Conservation (phyloP, 1,140 invertebrate species). For the Drosophila kanapiae region DNA sequence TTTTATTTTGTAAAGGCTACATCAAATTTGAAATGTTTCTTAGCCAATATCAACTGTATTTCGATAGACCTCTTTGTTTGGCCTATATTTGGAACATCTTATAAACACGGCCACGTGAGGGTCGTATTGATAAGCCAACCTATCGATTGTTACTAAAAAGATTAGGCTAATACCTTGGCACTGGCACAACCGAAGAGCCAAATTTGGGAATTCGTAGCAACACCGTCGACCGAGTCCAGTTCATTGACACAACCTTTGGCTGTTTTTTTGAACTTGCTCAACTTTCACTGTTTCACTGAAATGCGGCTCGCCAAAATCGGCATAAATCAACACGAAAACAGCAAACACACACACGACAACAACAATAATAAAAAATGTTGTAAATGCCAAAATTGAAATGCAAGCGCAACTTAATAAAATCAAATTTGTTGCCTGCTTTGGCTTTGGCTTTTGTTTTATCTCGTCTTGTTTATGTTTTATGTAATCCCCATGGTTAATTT, state of each 20-base stretch:
- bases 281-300: constrained; percentile 81
- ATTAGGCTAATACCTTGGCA: constrained; percentile 23
- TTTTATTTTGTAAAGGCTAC: no score
- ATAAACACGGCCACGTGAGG: constrained; percentile 28
- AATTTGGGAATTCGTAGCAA: constrained; percentile 12
- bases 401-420: constrained; percentile 52
- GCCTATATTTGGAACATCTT: constrained; percentile 22
- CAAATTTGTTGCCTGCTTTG: constrained; percentile 59
- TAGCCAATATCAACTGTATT: not conserved
- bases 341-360: constrained; percentile 14
- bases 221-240: constrained; percentile 17
- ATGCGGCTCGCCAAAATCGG: constrained; percentile 61
- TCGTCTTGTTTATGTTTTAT: constrained; percentile 48
- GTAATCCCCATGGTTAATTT: constrained; percentile 66
- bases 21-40: not conserved
- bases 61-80: not conserved
- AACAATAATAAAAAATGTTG: constrained; percentile 51
- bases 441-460: constrained; percentile 38
- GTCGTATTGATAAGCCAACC: constrained; percentile 13
- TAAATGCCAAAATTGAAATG: constrained; percentile 67
- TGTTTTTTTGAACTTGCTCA: constrained; percentile 47
- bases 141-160: constrained; percentile 10
- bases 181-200: not conserved
- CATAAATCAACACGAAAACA: constrained; percentile 48
- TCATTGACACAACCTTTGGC: constrained; percentile 64